A percentile compares a stretch with the other conserved stretches of the same genome.
phyloP scores from a whole-genome alignment of 64 coral and sea anemone species.

The Stichodactyla helianthus region DNA sequence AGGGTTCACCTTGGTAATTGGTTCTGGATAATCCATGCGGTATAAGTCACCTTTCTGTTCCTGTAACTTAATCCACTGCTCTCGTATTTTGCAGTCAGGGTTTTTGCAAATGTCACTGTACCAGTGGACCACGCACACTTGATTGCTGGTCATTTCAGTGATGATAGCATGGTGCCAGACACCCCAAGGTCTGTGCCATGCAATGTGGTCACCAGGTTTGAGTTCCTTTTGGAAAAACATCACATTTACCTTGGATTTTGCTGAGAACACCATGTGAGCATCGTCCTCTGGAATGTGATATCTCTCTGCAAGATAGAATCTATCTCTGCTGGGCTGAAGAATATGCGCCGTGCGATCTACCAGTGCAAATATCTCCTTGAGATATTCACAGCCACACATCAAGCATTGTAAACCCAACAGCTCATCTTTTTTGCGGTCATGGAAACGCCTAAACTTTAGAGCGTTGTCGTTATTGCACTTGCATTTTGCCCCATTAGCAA shows the following conservation, averaged over 20 bases:
- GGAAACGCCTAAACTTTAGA: slow-evolving; percentile 19
- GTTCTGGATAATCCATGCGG: slow-evolving; percentile 16
- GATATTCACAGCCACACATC: background rate
- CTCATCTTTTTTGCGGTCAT: slow-evolving; percentile 16
- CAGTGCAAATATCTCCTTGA: background rate
- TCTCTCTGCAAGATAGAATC: background rate
- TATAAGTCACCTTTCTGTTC: slow-evolving; percentile 2
- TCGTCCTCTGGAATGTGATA: background rate
- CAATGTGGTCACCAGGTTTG: slow-evolving; percentile 37
- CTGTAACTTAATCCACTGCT: slow-evolving; percentile 7
- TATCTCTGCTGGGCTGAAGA: background rate
- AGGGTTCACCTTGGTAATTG: slow-evolving; percentile 15
- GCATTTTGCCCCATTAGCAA: background rate
- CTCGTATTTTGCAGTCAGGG: slow-evolving; percentile 9
- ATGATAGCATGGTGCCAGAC: slow-evolving; percentile 19
- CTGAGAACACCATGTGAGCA: slow-evolving; percentile 22
- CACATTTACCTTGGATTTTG: slow-evolving; percentile 8
- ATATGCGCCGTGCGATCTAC: background rate
- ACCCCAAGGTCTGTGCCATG: slow-evolving; percentile 9
- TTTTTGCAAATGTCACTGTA: background rate
- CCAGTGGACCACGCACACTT: slow-evolving; percentile 25
- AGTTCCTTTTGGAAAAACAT: background rate
- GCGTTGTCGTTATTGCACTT: background rate
- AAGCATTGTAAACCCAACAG: slow-evolving; percentile 10
- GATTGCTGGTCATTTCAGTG: background rate